phyloP scores from a whole-genome alignment of 2,797 vertebrate genomes.

The Buceros bicornis region DNA sequence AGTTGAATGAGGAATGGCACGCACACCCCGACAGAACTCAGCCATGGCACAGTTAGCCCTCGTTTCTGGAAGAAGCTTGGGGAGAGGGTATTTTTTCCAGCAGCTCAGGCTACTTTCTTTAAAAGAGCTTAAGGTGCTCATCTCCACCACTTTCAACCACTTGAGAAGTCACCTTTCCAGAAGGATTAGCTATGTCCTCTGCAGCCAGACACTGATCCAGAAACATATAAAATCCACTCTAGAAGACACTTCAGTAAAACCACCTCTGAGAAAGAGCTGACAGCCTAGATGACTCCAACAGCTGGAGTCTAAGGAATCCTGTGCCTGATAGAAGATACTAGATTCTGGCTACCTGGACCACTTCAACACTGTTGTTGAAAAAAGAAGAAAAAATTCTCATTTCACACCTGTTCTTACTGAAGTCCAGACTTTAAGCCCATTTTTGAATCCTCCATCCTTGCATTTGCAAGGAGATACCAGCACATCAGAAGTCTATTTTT shows the following conservation, averaged over 20 bases:
- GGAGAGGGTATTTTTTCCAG: neutral
- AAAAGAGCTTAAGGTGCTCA: neutral
- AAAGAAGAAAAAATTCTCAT: too few relatives aligned
- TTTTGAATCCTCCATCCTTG: neutral
- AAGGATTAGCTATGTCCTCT: neutral
- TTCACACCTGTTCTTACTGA: neutral
- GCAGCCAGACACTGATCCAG: neutral
- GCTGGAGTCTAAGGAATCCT: neutral
- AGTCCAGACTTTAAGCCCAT: neutral
- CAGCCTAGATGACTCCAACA: neutral
- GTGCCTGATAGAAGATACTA: neutral
- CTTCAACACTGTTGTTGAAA: accelerated
- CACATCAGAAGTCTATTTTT: neutral
- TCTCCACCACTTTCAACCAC: neutral
- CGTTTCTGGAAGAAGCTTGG: neutral
- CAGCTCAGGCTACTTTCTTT: neutral
- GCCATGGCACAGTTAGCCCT: neutral
- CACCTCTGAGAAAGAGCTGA: neutral
- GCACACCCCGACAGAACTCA: neutral
- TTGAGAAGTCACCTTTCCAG: neutral
- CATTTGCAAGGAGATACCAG: neutral
- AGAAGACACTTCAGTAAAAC: neutral
- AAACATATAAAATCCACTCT: neutral
- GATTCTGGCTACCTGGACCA: neutral
- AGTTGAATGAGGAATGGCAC: neutral